Evolutionary conservation across 2,888 invertebrate species (phyloP), one percentile per base, ranked within the genome.

Genomic region (Melanophora roralis): DNA sequence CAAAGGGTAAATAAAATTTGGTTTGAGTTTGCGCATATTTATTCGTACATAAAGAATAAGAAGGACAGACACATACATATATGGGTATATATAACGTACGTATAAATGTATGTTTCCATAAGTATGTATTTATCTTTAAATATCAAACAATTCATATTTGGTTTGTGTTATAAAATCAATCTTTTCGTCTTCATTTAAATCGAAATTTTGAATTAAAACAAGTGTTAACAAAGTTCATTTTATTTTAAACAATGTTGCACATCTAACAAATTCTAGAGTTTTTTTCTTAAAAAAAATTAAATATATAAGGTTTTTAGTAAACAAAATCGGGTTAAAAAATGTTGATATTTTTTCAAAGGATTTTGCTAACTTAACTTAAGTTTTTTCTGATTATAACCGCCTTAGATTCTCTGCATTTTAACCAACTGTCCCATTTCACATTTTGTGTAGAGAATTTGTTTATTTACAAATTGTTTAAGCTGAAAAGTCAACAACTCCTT

Each of bases 381-480:
- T 34, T 43, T 12, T 21, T 9, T 19, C 14, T 38, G 16, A 32
- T 16, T 21, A 14, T 43, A 27, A 16, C 34, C 19, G 9, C 47
- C 19, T n/a, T 27, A 6, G 1, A 0, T 38, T 38, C 27, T 6
- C 21, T 14, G 1, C 43, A 36, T 21, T 49, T 38, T 12, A 47
- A 16, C 14, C 23, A 32, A 57, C 55, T 67, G 27, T 36, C 62
- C 11, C 12, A 34, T 32, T 71, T 27, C 14, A 19, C 40, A 32
- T 34, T 19, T 11, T 45, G 67, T 76, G 12, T 57, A n/a, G 9
- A 16, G 34, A 1, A 53, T 51, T 69, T 69, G 67, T 73, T 65
- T 78, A 72, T 68, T 72, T 80, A 47, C 68, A 72, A 80, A 51
- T 73, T 76, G 73, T 81, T 81, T 82, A 78, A 82, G 82, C 82